phyloP scores from a whole-genome alignment of 1,140 invertebrate species.

The Metaphire vulgaris region DNA sequence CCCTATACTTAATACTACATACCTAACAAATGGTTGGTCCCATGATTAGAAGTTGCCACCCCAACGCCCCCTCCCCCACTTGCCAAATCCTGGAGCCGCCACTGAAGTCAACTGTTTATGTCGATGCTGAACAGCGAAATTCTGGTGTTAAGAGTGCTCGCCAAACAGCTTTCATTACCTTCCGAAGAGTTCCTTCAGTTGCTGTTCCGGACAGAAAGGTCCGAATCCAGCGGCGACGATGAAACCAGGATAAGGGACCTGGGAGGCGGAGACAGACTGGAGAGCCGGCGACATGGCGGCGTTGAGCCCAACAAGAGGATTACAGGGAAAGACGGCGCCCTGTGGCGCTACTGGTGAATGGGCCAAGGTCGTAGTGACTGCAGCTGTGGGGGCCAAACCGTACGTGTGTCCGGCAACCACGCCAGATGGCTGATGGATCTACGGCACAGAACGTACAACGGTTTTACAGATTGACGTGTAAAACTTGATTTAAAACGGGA shows the following conservation, averaged over 20 bases:
- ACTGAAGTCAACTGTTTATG: too few relatives aligned
- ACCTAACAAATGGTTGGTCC: too few relatives aligned
- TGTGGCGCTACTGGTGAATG: neutral
- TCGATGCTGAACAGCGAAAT: too few relatives aligned
- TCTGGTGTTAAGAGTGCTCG: too few relatives aligned
- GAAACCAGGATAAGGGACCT: neutral
- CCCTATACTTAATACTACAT: too few relatives aligned
- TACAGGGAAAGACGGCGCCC: neutral
- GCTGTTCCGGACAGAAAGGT: neutral
- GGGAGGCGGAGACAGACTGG: neutral
- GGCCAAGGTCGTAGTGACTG: neutral
- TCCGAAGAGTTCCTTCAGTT: neutral
- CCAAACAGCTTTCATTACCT: too few relatives aligned
- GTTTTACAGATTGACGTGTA: too few relatives aligned
- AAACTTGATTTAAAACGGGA: too few relatives aligned
- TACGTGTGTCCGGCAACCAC: neutral
- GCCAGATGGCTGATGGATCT: neutral
- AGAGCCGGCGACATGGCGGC: neutral
- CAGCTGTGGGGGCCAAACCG: neutral
- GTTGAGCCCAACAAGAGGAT: neutral
- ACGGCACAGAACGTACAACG: too few relatives aligned
- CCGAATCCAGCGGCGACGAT: neutral
- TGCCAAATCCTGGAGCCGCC: too few relatives aligned
- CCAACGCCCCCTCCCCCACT: too few relatives aligned
- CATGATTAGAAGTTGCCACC: too few relatives aligned